Conservation (phyloP, 2,113 vertebrate species). For the Grallaria varia region DNA sequence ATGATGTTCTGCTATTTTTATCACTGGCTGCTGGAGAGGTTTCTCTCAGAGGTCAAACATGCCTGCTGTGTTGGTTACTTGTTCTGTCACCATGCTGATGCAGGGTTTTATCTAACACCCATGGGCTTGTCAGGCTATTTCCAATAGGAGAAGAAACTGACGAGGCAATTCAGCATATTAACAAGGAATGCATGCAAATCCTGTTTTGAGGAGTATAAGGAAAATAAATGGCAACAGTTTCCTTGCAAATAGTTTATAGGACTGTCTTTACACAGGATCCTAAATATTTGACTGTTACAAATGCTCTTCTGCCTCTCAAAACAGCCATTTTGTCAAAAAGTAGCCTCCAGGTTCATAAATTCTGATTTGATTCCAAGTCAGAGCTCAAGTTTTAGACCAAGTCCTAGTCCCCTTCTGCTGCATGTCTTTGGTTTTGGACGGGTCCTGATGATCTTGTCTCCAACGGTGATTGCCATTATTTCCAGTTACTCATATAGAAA, state of each 20-base stretch:
- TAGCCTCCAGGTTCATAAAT: background rate
- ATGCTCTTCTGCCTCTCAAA: background rate
- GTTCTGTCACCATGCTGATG: background rate
- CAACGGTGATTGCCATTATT: background rate
- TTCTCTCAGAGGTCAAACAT: background rate
- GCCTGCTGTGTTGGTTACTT: background rate
- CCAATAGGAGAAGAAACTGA: background rate
- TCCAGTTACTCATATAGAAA: background rate
- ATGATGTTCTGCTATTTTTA: background rate
- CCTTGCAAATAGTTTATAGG: background rate
- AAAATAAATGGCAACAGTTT: background rate
- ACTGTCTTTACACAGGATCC: background rate
- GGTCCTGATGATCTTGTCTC: background rate
- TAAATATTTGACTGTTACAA: background rate
- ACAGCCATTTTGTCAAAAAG: background rate
- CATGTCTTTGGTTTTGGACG: background rate
- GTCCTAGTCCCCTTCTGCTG: background rate
- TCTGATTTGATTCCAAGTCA: background rate
- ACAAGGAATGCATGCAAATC: background rate
- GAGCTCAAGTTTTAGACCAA: background rate
- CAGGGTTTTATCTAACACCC: background rate
- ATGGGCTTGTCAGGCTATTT: background rate
- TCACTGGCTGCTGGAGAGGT: background rate
- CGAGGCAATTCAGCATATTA: background rate
- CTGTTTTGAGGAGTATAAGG: background rate